Conservation (phyloP, 1,140 invertebrate genomes). For the Streblospio benedicti region DNA sequence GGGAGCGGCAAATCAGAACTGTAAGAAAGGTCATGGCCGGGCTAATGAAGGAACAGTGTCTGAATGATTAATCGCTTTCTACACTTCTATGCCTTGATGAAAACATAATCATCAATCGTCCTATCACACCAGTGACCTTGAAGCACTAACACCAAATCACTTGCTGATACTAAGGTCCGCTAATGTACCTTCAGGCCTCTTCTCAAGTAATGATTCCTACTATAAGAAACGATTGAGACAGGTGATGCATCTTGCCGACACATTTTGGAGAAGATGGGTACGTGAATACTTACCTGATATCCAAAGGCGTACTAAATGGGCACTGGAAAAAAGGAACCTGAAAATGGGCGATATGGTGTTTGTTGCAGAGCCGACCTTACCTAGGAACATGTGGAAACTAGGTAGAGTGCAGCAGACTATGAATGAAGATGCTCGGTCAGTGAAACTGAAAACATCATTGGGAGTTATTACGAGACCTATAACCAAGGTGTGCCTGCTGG, state of each 20-base stretch:
- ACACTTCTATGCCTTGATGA: background rate
- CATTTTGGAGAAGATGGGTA: constrained; percentile 23
- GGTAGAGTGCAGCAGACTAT: too few relatives aligned
- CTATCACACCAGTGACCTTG: background rate
- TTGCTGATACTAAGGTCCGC: background rate
- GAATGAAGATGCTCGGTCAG: too few relatives aligned
- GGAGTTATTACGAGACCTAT: too few relatives aligned
- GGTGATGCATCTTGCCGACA: constrained; percentile 24
- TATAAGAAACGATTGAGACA: constrained; percentile 20
- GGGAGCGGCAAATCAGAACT: too few relatives aligned
- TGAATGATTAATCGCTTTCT: background rate
- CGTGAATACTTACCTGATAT: constrained; percentile 18
- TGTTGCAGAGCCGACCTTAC: constrained; percentile 14
- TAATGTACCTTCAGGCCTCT: background rate
- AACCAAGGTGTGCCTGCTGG: too few relatives aligned
- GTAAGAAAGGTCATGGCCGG: too few relatives aligned
- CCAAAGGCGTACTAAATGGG: constrained; percentile 22
- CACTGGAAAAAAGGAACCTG: constrained; percentile 13
- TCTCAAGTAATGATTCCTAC: background rate
- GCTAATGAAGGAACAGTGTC: background rate
- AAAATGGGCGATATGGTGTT: constrained; percentile 22
- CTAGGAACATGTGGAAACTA: constrained; percentile 15
- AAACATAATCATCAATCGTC: background rate
- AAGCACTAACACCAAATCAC: background rate
- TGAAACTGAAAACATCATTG: too few relatives aligned